These are phyloP conservation scores for Epinephelus cyanopodus DNA, from an alignment of 2,113 vertebrate genomes.

Conservation along the genomic window DNA sequence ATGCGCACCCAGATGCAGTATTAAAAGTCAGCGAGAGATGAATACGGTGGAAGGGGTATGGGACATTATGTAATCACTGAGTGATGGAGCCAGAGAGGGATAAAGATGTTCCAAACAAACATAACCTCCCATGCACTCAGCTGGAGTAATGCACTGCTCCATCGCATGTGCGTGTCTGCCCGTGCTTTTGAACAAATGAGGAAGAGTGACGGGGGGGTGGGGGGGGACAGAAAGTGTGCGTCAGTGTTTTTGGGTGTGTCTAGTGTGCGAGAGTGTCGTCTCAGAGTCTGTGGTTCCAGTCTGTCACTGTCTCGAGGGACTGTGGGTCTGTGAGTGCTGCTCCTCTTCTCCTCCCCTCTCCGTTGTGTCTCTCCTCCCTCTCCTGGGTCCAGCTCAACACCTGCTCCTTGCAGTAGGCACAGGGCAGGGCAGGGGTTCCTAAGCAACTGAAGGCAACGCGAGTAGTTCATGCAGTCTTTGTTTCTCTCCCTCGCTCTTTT, in stretches of 20 bases:
- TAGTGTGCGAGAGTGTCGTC: conserved; percentile 27
- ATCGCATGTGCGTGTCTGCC: conserved; percentile 34
- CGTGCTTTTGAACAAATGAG: conserved; percentile 50
- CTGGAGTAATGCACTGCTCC: conserved; percentile 56
- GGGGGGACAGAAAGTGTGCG: conserved; percentile 19
- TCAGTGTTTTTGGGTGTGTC: conserved; percentile 70
- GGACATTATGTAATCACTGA: conserved; percentile 72
- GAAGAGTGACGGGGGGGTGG: neutral
- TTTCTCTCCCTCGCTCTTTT: conserved; percentile 26
- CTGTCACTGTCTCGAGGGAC: conserved; percentile 78
- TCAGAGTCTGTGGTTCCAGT: conserved; percentile 71
- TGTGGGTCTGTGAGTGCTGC: conserved; percentile 64
- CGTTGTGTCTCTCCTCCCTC: conserved; percentile 62
- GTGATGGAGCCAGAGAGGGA: conserved; percentile 70
- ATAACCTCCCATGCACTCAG: conserved; percentile 64
- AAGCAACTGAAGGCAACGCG: conserved; percentile 68
- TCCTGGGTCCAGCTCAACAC: conserved; percentile 80
- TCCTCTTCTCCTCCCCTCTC: conserved; percentile 55
- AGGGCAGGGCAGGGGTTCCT: conserved; percentile 70
- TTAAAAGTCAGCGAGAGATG: conserved; percentile 60
- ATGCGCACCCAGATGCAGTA: conserved; percentile 48
- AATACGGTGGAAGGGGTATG: conserved; percentile 56
- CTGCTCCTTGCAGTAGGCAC: conserved; percentile 77
- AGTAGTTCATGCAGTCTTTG: conserved; percentile 38
- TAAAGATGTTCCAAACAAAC: conserved; percentile 80